Evolutionary conservation across 2,888 invertebrate species (phyloP), one percentile per base, ranked within the genome.

Genomic region (Salticus scenicus): DNA sequence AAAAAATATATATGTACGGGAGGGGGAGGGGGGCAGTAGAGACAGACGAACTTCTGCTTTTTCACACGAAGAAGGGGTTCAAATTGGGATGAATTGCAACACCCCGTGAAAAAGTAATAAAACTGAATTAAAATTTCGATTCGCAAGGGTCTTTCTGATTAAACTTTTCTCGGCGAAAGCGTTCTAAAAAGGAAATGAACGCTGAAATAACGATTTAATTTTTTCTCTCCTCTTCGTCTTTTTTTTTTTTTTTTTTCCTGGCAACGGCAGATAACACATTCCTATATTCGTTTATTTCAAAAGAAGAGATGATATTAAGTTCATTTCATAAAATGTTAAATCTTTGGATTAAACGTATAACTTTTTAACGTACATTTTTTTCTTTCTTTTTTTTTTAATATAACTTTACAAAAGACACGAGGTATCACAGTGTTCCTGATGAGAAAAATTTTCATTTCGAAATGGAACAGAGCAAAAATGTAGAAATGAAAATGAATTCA

Each of bases 31-130:
- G 57, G 57, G 20, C 1, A 24, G 24, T 2, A 12, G 24, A 37
- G 7, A 37, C 4, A 10, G 37, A 37, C 4, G 7, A 7, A 7
- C 24, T 20, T 20, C 57, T 24, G 1, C 24, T 57, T 57, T 57
- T 24, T 24, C 57, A 57, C 57, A 24, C 20, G 12, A 5, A 12
- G 24, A 24, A 57, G 5, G 57, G 57, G 57, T 57, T 57, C 57
- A 57, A 57, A 57, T 57, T 57, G 57, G 57, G 57, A 57, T 57
- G 57, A 57, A 57, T 57, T 57, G 57, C 57, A 24, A 57, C 57
- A 57, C 57, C 57, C 57, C 57, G 57, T 57, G 57, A 57, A 57
- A 57, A 57, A 57, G 57, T 57, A 57, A 57, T 57, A 57, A 57
- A 57, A 57, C 57, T 57, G 57, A 57, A 57, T 57, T 57, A 57